Evolutionary conservation across 2,113 vertebrate species (phyloP).

Genomic region (Labeo catla): DNA sequence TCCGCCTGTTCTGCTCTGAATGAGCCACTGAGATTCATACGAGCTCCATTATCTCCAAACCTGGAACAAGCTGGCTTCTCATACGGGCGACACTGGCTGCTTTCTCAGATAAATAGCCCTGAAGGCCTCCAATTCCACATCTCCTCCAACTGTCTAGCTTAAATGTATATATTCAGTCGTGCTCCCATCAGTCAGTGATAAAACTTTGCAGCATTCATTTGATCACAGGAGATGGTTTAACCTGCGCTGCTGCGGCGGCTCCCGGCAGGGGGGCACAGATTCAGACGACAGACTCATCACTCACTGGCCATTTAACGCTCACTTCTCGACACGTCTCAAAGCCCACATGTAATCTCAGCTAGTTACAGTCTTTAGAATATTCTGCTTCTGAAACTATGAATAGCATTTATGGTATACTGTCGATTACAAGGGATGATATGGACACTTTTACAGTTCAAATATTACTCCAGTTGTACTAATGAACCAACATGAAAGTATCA

Average conservation of each 20-base stretch:
- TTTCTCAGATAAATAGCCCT: conserved; percentile 82
- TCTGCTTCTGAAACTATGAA: background rate
- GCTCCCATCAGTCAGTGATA: conserved; percentile 50
- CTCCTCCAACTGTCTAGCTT: conserved; percentile 58
- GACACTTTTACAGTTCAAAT: background rate
- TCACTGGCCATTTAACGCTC: conserved; percentile 8
- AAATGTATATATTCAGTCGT: background rate
- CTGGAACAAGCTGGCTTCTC: conserved; percentile 51
- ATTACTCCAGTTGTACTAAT: background rate
- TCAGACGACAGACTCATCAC: background rate
- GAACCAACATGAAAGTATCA: background rate
- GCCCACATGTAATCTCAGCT: background rate
- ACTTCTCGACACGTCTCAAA: background rate
- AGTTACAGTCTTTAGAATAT: background rate
- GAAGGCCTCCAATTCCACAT: conserved; percentile 76
- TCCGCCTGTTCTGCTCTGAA: conserved; percentile 54
- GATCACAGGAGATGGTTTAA: conserved; percentile 46
- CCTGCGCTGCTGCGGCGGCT: background rate
- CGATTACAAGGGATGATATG: background rate
- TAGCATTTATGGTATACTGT: background rate
- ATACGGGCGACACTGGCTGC: conserved; percentile 71
- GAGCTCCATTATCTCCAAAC: conserved; percentile 60
- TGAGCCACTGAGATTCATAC: conserved; percentile 54
- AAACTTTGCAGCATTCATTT: conserved; percentile 74
- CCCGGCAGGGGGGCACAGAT: background rate